These are phyloP conservation scores for Rostratula benghalensis DNA, from an alignment of 2,113 vertebrate genomes.

Conservation along the genomic window DNA sequence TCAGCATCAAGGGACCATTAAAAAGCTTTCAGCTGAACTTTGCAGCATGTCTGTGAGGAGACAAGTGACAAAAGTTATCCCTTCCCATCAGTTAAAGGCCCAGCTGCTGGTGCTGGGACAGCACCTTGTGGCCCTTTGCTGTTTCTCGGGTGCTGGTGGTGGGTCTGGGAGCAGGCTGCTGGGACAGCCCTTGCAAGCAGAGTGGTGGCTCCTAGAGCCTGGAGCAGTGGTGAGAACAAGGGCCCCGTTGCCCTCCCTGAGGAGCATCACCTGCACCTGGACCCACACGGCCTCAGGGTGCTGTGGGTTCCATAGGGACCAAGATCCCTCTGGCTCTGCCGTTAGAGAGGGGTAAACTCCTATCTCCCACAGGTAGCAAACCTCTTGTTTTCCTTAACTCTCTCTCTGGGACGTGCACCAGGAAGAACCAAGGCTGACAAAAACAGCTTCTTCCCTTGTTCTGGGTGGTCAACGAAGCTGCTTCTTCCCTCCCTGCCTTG, in stretches of 20 bases:
- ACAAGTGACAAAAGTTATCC: slow-evolving; percentile 23
- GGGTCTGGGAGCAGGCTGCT: background rate
- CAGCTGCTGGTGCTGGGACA: background rate
- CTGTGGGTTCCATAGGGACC: background rate
- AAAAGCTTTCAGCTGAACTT: slow-evolving; percentile 33
- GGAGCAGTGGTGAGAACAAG: background rate
- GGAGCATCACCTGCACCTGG: background rate
- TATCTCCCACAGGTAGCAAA: background rate
- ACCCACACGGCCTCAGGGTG: accelerated
- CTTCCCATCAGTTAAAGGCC: background rate
- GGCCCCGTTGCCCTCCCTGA: background rate
- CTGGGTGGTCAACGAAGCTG: slow-evolving; percentile 20
- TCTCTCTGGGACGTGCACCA: background rate
- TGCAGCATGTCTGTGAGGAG: slow-evolving; percentile 13
- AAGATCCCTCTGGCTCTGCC: background rate
- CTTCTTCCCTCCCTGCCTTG: background rate
- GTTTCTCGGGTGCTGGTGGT: accelerated
- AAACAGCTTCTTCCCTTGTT: background rate
- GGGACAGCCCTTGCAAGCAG: background rate
- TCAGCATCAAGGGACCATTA: slow-evolving; percentile 44
- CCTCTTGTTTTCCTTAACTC: background rate
- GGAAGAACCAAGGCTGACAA: background rate
- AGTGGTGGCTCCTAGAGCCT: background rate
- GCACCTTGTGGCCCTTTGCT: background rate
- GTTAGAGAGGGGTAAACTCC: background rate